These are phyloP conservation scores for Balaeniceps rex DNA, from an alignment of 2,113 vertebrate species.

Conservation along the genomic window DNA sequence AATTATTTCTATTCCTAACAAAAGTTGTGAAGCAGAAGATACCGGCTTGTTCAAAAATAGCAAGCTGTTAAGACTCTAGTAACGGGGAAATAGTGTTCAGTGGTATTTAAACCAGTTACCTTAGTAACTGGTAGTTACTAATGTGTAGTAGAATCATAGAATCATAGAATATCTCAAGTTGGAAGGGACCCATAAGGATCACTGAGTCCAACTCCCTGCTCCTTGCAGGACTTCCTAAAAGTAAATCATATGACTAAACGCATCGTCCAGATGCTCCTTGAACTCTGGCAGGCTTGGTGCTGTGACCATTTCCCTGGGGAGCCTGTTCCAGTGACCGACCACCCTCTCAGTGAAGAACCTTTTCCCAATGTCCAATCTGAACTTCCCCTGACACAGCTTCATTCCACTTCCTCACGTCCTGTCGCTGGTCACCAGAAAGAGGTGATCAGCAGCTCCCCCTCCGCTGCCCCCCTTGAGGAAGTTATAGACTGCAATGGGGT, in stretches of 20 bases:
- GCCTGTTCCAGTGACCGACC: not conserved
- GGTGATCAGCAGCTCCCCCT: not conserved
- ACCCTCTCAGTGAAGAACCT: not conserved
- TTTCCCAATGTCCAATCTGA: not conserved
- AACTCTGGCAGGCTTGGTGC: not conserved
- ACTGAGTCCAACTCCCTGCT: not conserved
- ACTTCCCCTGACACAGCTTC: not conserved
- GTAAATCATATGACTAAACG: not conserved
- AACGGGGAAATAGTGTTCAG: not conserved
- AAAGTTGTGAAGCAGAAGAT: not conserved
- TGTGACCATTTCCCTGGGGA: not conserved
- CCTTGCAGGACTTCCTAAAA: not conserved
- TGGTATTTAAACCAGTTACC: not conserved
- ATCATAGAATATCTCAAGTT: not conserved
- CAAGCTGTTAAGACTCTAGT: not conserved
- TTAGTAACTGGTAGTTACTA: no score
- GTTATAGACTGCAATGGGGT: not conserved
- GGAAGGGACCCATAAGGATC: not conserved
- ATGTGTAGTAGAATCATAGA: not conserved
- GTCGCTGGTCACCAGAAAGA: not conserved
- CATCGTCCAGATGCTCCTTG: rapidly evolving
- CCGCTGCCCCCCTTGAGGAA: rapidly evolving
- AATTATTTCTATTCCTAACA: not conserved
- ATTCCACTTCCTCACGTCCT: not conserved
- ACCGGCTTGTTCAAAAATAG: not conserved